Evolutionary conservation across 2,888 invertebrate genomes (phyloP).

Genomic region (Ophioninae sp.): DNA sequence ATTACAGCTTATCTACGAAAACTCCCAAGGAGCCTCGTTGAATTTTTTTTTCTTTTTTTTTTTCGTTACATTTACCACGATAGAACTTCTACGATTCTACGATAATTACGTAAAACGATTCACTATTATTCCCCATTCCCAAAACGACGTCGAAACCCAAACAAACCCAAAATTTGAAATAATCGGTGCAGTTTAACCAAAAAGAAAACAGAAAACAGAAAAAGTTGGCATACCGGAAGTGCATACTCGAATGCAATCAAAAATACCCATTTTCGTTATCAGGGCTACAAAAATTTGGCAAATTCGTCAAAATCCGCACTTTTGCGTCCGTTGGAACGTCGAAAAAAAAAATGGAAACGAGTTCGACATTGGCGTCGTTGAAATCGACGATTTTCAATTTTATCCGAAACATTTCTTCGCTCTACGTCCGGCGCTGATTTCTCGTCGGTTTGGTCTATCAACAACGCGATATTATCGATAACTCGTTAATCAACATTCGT

Average conservation of each 20-base stretch:
- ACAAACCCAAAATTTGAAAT: background rate
- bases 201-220: background rate
- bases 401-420: background rate
- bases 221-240: background rate
- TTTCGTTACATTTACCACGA: conserved; percentile 53
- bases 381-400: background rate
- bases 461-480: background rate
- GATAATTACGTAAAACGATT: background rate
- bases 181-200: background rate
- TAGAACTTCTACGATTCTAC: conserved; percentile 31
- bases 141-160: background rate
- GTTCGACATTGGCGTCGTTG: background rate
- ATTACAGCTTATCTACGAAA: conserved; percentile 15
- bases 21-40: conserved; percentile 48
- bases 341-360: background rate
- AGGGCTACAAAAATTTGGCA: background rate
- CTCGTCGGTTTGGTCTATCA: background rate
- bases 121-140: background rate
- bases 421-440: background rate
- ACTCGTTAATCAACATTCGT: background rate
- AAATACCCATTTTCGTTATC: background rate
- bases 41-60: conserved; percentile 58
- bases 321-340: background rate
- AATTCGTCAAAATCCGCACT: background rate
- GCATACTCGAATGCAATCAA: background rate